Evolutionary conservation across 2,888 invertebrate species (phyloP).

Genomic region (Microctonus aethiopoides): DNA sequence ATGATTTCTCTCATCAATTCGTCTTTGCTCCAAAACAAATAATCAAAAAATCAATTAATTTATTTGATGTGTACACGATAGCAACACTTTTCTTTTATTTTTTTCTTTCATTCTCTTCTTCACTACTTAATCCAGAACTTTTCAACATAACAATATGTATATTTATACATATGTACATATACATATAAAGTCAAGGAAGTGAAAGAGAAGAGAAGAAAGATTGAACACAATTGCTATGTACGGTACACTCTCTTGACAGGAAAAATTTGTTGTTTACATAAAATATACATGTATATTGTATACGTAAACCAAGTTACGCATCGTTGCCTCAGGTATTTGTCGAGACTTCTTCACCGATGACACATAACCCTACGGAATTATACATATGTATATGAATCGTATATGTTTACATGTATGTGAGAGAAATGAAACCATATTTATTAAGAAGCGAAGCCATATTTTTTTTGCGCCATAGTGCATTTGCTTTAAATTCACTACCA

Average conservation of each 20-base stretch:
- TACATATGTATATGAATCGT: neutral
- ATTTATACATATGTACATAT: no score
- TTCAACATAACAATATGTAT: no score
- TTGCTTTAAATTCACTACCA: slow-evolving; percentile 19
- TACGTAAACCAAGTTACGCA: slow-evolving; percentile 33
- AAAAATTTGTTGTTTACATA: slow-evolving; percentile 14
- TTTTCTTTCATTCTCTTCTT: neutral
- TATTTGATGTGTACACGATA: no score
- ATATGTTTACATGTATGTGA: no score
- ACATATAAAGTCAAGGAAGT: neutral
- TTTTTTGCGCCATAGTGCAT: slow-evolving; percentile 20
- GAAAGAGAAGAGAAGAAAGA: neutral
- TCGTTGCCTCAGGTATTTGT: slow-evolving; percentile 13
- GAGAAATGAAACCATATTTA: slow-evolving; percentile 57
- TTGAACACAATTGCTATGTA: neutral
- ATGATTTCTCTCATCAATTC: neutral
- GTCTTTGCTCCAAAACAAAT: neutral
- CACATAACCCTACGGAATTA: neutral
- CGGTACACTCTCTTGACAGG: neutral
- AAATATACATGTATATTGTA: slow-evolving; percentile 35
- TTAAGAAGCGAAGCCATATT: slow-evolving; percentile 55
- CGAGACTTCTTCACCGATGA: slow-evolving; percentile 25
- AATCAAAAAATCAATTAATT: neutral
- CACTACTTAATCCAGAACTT: neutral
- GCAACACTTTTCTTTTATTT: neutral